Percentiles rank a stretch among this genome's conserved stretches.
Evolutionary conservation across 2,113 vertebrate genomes (phyloP).

Genomic region (Sciurus niger): DNA sequence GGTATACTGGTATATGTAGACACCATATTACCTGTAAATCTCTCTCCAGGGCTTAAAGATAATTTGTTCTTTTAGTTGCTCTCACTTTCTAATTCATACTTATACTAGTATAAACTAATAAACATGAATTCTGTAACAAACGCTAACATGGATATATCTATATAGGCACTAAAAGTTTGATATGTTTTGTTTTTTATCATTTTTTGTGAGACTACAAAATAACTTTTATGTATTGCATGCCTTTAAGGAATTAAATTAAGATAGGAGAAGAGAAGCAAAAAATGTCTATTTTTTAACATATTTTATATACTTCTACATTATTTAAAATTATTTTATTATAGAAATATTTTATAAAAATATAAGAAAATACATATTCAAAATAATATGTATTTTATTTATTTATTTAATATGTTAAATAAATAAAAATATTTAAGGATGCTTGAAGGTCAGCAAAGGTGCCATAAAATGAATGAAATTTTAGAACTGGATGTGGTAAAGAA

Average conservation of each 20-base stretch:
- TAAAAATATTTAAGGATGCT: background rate
- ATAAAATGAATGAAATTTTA: background rate
- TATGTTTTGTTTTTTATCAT: background rate
- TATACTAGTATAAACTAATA: background rate
- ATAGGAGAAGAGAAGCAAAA: background rate
- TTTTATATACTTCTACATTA: background rate
- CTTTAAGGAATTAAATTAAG: background rate
- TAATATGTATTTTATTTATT: background rate
- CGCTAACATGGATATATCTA: background rate
- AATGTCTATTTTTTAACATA: background rate
- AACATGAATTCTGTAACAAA: background rate
- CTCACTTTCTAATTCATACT: background rate
- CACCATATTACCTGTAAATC: background rate
- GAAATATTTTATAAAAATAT: background rate
- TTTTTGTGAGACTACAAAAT: background rate
- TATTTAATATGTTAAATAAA: background rate
- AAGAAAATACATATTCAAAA: background rate
- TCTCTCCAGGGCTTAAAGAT: background rate
- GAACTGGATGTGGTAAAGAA: background rate
- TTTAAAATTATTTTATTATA: background rate
- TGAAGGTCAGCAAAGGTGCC: background rate
- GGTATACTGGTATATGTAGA: background rate
- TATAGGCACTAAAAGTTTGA: background rate
- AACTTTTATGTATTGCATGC: background rate
- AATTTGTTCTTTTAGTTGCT: background rate